Base-by-base conservation (phyloP, 2,888 invertebrate genomes). In the Sussaba pulchella region DNA sequence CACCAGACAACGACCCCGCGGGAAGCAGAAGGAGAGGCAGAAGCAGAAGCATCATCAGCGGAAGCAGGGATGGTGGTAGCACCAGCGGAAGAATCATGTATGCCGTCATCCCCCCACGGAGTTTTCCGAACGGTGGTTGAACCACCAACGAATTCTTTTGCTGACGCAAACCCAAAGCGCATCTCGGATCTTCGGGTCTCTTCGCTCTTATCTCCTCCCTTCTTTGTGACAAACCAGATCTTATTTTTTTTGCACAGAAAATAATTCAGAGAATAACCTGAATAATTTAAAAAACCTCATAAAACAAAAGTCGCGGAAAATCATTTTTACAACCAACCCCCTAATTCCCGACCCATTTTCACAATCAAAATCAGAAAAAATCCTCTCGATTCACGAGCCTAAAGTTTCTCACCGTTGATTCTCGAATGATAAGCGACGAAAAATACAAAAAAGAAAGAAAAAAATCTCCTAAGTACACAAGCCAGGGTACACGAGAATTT, bases 1-100 rank as follows among this genome's bases (percentile, higher is more conserved):
- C 69, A 79, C 76, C 72, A 78, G 81, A 78, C 81, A 57, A 69
- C 79, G 36, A 39, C 52, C 64, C 43, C 50, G 63, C 57, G 59
- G 70, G 66, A 52, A 70, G 39, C 76, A 50, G 67, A 52, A 41
- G 17, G 61, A 67, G 31, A 39, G 19, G 57, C 54, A 76, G 70
- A 61, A 21, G 26, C 17, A 59, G 31, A 5, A 2, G 31, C 31
- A 5, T 2, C 31, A 31, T 6, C 31, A 31, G 31, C 31, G 31
- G 6, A 2, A 31, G 6, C 31, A 6, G 31, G 2, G 31, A 6
- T 31, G 31, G n/a, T n/a, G 31, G 47, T 66, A 45, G 54, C 67
- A 52, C 8, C 63, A 57, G n/a, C 50, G 36, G 59, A 69, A 71
- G 74, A 71, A 39, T 14, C 19, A 61, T 59, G 26, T 10, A 31